These are phyloP conservation scores for Lasioglossum oenotherae DNA, from an alignment of 2,888 invertebrate species.

Conservation along the genomic window DNA sequence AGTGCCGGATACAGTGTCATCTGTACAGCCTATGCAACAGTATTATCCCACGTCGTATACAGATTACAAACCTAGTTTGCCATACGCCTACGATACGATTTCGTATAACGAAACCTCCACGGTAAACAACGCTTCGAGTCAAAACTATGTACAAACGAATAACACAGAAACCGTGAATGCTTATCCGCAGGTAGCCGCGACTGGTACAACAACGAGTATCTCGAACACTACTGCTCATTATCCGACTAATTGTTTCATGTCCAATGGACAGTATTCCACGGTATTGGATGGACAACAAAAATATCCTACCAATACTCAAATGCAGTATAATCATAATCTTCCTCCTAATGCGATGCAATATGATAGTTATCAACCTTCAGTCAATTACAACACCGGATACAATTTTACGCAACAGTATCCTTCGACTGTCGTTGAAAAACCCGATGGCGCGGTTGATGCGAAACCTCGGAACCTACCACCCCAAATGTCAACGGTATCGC, in stretches of 20 bases:
- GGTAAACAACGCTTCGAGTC: conserved; percentile 32
- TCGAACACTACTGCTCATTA: conserved; percentile 43
- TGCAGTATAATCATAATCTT: conserved; percentile 58
- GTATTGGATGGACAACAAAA: conserved; percentile 53
- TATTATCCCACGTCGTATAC: conserved; percentile 59
- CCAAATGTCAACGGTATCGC: conserved; percentile 37
- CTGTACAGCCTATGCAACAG: conserved; percentile 53
- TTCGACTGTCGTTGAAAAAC: conserved; percentile 51
- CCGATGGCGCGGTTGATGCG: not conserved
- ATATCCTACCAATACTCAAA: conserved; percentile 39
- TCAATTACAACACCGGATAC: conserved; percentile 56
- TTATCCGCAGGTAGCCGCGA: conserved; percentile 49
- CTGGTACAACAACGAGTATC: conserved; percentile 27
- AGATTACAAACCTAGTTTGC: conserved; percentile 57
- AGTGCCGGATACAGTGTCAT: conserved; percentile 31
- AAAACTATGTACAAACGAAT: conserved; percentile 50
- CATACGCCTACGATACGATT: conserved; percentile 51
- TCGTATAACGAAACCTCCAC: conserved; percentile 50
- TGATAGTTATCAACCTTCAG: conserved; percentile 59
- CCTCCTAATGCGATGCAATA: conserved; percentile 53
- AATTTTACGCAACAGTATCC: conserved; percentile 52
- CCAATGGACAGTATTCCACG: conserved; percentile 59
- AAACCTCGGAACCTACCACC: conserved; percentile 19
- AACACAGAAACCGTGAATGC: conserved; percentile 31
- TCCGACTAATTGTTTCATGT: conserved; percentile 45